phyloP scores from a whole-genome alignment of 2,113 vertebrate genomes.

The Naja naja region DNA sequence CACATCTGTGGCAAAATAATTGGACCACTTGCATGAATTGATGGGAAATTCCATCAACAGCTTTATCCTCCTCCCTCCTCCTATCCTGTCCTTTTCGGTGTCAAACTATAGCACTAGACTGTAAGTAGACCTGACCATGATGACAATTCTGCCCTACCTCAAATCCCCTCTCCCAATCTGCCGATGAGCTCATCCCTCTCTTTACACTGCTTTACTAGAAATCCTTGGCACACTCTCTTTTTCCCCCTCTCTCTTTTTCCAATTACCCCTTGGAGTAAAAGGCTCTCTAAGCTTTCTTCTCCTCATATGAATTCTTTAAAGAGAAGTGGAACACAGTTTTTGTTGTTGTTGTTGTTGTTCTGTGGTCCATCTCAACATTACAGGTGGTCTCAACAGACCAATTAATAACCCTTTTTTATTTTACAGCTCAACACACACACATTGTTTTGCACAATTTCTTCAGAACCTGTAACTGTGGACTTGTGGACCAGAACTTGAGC shows the following conservation, averaged over 20 bases:
- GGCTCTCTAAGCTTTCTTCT: too few species aligned
- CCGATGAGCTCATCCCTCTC: not conserved
- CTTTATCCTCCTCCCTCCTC: not conserved
- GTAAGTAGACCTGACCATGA: not conserved
- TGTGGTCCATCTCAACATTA: not conserved
- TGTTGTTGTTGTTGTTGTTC: not conserved
- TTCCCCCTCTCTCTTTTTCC: not conserved
- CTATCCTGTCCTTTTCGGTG: not conserved
- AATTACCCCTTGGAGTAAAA: not conserved
- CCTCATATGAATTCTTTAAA: not conserved
- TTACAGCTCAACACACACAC: not conserved
- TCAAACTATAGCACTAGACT: not conserved
- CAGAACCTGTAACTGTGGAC: not conserved
- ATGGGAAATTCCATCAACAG: not conserved
- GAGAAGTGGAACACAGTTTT: not conserved
- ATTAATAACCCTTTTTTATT: not conserved
- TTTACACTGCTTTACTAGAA: not conserved
- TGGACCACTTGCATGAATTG: not conserved
- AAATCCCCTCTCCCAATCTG: not conserved
- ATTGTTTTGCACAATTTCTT: not conserved
- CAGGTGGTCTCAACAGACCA: not conserved
- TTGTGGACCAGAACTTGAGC: not conserved
- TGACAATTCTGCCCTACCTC: not conserved
- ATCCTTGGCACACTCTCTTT: not conserved
- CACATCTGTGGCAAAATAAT: not conserved